phyloP scores from a whole-genome alignment of 2,888 invertebrate genomes.

The Thereva nobilitata region DNA sequence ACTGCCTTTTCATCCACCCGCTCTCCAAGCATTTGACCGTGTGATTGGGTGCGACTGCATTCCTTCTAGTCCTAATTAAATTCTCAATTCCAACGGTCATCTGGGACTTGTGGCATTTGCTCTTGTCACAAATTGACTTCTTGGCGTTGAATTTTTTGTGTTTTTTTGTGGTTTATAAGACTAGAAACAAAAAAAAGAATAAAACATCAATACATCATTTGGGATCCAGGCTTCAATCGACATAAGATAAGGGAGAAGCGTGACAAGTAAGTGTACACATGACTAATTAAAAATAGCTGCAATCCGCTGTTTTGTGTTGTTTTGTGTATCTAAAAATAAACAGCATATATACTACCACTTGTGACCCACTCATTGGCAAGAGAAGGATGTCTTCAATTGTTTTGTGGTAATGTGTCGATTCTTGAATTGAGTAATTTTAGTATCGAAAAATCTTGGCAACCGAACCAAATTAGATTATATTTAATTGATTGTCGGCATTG shows the following conservation, averaged over 20 bases:
- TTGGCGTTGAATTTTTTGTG: constrained; percentile 2
- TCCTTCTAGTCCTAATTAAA: no score
- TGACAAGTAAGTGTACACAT: no score
- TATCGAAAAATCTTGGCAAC: constrained; percentile 43
- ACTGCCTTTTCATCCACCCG: constrained; percentile 20
- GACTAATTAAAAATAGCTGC: no score
- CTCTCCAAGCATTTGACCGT: constrained; percentile 16
- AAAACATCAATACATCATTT: no score
- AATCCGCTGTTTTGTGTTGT: no score
- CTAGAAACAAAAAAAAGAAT: background rate
- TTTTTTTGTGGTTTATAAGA: constrained; percentile 18
- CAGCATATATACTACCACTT: no score
- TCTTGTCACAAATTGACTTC: constrained; percentile 19
- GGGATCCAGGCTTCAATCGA: constrained; percentile 1
- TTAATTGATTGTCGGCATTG: constrained; percentile 36
- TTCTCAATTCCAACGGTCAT: no score
- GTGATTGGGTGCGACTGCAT: background rate
- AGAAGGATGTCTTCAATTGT: constrained; percentile 2
- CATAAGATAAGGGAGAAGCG: background rate
- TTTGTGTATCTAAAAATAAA: no score
- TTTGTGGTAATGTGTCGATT: background rate
- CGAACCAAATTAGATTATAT: constrained; percentile 44
- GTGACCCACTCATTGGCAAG: background rate
- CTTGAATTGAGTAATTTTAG: constrained; percentile 34
- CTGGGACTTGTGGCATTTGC: constrained; percentile 8